Conservation (phyloP, 2,113 vertebrate genomes). For the Pipra filicauda region DNA sequence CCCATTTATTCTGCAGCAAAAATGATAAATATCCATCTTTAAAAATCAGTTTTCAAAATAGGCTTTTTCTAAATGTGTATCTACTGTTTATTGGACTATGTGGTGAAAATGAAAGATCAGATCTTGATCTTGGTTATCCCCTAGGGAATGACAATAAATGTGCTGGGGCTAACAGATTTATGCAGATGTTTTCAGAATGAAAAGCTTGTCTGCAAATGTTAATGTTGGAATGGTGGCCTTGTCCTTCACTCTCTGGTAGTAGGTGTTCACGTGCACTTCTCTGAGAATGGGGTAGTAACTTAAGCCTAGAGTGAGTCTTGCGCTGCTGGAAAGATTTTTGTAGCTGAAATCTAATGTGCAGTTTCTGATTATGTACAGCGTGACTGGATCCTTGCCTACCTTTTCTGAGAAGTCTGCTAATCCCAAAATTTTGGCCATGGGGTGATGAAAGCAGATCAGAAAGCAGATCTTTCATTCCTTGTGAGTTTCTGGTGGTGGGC, state of each 20-base stretch:
- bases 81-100: neutral
- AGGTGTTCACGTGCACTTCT: rapidly evolving
- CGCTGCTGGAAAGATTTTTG: neutral
- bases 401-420: neutral
- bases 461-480: neutral
- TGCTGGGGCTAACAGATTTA: neutral
- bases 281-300: neutral
- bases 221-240: neutral
- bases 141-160: neutral
- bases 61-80: neutral
- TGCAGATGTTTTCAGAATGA: neutral
- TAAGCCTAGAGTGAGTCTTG: neutral
- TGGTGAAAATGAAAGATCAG: neutral
- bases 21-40: neutral
- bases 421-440: neutral
- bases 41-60: neutral
- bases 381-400: neutral
- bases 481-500: neutral
- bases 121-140: neutral
- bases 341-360: neutral
- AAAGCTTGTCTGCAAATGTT: neutral
- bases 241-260: neutral
- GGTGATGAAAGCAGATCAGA: neutral
- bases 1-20: neutral
- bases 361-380: neutral